Base-by-base conservation (phyloP, 2,797 vertebrate species). In the Acanthurus leucopareius region DNA sequence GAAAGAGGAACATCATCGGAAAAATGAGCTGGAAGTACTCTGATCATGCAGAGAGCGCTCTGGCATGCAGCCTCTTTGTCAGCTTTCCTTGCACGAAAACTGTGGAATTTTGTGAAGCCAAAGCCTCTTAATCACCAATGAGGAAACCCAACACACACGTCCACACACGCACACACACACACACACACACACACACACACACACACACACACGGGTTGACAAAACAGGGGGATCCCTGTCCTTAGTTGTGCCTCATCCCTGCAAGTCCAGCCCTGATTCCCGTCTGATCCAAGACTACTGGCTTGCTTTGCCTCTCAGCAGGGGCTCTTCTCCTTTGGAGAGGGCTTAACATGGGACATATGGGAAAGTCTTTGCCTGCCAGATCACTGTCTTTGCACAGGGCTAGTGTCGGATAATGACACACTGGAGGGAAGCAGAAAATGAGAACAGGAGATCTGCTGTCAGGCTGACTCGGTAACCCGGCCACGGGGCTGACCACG, bases 331-430 rank as follows among this genome's bases (percentile, higher is more conserved):
- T 78, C 76, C 77, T 75, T 62, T 63, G 59, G 84, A 82, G 63
- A 82, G 70, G 83, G 85, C 86, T 94, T 92, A 92, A 83, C 75
- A 4, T 42, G 78, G 86, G 77, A 83, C 90, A 92, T 88, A 89
- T 91, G 92, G 91, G 82, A 78, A 91, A 90, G 91, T 85, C 69
- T 84, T 81, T 72, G 68, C 69, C 77, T 82, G 83, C 85, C 82
- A 88, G 82, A 82, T 86, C 75, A 10, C 81, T 85, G 83, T 86
- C 77, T 79, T 56, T 75, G 80, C 79, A 65, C 75, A 47, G 73
- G 53, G 75, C 73, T 62, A 9, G 59, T 77, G 84, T 76, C 7
- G 54, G 90, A 90, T 86, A 86, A 93, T 85, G 86, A 90, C 89
- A 87, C 77, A 51, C 75, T 44, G 60, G 82, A 85, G 79, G 81